phyloP scores from a whole-genome alignment of 2,797 vertebrate species.

The Decapterus maruadsi region DNA sequence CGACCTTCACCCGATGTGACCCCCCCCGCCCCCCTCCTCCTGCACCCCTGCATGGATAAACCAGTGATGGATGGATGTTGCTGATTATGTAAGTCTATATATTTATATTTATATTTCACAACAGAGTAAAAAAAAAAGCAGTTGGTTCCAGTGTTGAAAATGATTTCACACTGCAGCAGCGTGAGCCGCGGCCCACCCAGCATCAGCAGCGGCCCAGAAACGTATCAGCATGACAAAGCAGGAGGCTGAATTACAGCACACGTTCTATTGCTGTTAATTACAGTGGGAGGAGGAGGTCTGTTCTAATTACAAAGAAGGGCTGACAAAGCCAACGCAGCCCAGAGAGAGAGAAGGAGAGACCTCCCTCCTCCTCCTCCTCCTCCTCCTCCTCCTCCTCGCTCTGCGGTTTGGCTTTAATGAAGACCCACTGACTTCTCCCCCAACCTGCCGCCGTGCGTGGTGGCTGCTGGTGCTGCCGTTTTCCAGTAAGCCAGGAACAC shows the following conservation, averaged over 20 bases:
- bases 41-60: too few species aligned
- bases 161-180: constrained; percentile 20
- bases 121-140: neutral
- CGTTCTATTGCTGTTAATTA: constrained; percentile 80
- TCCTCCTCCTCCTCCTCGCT: constrained; percentile 48
- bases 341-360: constrained; percentile 33
- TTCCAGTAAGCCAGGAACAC: constrained; percentile 73
- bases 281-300: constrained; percentile 71
- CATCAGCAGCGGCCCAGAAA: constrained; percentile 37
- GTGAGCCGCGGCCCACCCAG: constrained; percentile 59
- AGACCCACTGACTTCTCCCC: constrained; percentile 66
- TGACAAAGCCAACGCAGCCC: constrained; percentile 69
- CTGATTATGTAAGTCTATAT: too few species aligned
- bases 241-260: constrained; percentile 72
- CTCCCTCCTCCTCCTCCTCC: constrained; percentile 1
- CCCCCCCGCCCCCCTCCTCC: too few species aligned
- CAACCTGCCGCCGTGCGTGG: constrained; percentile 50
- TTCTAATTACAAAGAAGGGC: constrained; percentile 80
- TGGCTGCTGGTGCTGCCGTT: constrained; percentile 64
- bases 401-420: constrained; percentile 75
- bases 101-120: neutral
- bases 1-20: too few species aligned
- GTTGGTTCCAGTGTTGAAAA: neutral
- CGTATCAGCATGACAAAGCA: constrained; percentile 70
- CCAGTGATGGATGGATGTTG: too few species aligned